Percentiles rank a stretch among this genome's conserved stretches.
Conservation (phyloP, 35 echinoderm and acorn worm genomes). For the Heliocidaris erythrogramma region DNA sequence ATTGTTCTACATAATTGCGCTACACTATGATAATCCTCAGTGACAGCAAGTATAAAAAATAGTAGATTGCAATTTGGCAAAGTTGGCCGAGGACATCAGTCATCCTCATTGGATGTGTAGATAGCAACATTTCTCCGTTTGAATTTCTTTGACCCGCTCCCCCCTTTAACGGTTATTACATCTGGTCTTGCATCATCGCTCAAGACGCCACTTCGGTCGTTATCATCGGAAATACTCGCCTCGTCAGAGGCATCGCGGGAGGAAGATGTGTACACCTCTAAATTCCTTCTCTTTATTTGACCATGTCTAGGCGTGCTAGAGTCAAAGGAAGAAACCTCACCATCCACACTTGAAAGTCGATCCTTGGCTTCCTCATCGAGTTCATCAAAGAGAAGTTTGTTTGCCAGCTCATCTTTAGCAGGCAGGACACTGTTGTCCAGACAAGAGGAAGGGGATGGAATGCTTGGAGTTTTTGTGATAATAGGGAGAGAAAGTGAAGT, state of each 20-base stretch:
- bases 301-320: slow-evolving; percentile 37
- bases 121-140: slow-evolving; percentile 64
- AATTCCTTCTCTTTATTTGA: slow-evolving; percentile 68
- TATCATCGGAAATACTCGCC: slow-evolving; percentile 68
- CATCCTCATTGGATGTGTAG: slow-evolving; percentile 65
- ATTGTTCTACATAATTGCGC: background rate
- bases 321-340: slow-evolving; percentile 11
- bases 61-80: background rate
- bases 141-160: slow-evolving; percentile 40
- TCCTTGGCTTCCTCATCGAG: slow-evolving; percentile 47
- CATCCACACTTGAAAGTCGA: background rate
- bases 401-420: background rate
- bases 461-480: slow-evolving; percentile 25
- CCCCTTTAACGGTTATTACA: slow-evolving; percentile 31
- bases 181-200: slow-evolving; percentile 38
- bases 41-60: background rate
- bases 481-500: slow-evolving; percentile 6
- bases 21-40: background rate
- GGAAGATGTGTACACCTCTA: slow-evolving; percentile 62
- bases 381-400: slow-evolving; percentile 38
- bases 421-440: background rate
- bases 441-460: background rate
- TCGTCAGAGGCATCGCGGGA: slow-evolving; percentile 73
- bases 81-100: background rate
- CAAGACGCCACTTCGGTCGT: slow-evolving; percentile 50